Base-by-base conservation (phyloP, 2,113 vertebrate species). In the Melanostigma gelatinosum region DNA sequence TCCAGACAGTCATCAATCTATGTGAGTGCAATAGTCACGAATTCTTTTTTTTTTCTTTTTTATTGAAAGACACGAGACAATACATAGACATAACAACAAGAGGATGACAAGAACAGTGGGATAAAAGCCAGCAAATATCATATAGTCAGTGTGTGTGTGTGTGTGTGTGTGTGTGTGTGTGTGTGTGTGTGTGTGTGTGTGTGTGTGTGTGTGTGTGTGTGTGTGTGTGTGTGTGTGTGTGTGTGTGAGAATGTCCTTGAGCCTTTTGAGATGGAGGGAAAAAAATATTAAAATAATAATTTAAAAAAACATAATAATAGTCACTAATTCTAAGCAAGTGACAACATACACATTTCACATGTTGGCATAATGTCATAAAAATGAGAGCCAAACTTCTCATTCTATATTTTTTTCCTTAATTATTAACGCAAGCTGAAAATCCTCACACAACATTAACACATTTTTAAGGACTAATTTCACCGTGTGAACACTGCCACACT, bases 1-100 rank as follows among this genome's bases (percentile, higher is more conserved):
- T 65, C n/a, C 46, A 83, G 66, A 64, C 63, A n/a, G 61, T 77
- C 79, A 20, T 75, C 58, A 63, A 34, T 50, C 52, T 63, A 3
- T 36, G 44, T 8, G 50, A 60, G 36, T 75, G 52, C 57, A 80
- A 65, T 79, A 75, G 78, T 86, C 72, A 79, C 68, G 16, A 46
- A 60, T 75, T 64, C 18, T 24, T 1, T 24, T 24, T 24, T 24
- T 24, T 24, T 24, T 24, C 24, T 24, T 24, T 24, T 24, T 24
- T 24, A 24, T 24, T 24, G 24, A 24, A 24, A 24, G 24, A 24
- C 24, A 24, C 24, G 24, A 24, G 24, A 24, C 24, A 24, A 24
- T 24, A 24, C 24, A 24, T 24, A 24, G 24, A 24, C 24, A 24
- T 24, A 24, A 24, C 24, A 24, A 24, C 24, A 24, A 24, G 24